Conservation (phyloP, 2,888 invertebrate species). For the Agriotes lineatus region DNA sequence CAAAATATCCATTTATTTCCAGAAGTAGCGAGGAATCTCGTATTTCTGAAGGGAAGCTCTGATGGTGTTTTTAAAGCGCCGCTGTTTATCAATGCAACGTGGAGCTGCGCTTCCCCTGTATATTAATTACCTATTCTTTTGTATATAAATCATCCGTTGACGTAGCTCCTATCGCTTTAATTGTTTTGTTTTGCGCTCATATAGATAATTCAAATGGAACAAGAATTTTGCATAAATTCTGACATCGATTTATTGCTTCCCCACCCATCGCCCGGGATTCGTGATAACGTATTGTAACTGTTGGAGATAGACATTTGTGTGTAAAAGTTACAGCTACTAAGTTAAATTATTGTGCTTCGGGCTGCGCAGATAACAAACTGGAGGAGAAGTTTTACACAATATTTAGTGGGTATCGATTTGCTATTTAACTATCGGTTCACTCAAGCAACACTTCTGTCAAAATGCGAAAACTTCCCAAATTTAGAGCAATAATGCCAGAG, state of each 20-base stretch:
- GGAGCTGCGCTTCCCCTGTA: conserved; percentile 1
- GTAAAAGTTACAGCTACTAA: conserved; percentile 7
- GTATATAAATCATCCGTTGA: conserved; percentile 15
- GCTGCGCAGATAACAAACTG: conserved; percentile 12
- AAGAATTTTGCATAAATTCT: conserved; percentile 14
- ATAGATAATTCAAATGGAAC: conserved; percentile 16
- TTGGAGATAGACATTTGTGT: neutral
- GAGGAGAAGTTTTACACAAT: conserved; percentile 13
- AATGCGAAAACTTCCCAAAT: conserved; percentile 1
- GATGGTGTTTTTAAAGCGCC: neutral
- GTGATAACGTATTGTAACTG: neutral
- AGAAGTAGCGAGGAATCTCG: neutral
- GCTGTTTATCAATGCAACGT: conserved; percentile 4
- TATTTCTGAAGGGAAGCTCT: neutral
- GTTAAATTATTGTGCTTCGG: conserved; percentile 18
- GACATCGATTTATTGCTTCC: conserved; percentile 16
- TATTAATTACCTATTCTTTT: conserved; percentile 24
- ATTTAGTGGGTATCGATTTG: conserved; percentile 21
- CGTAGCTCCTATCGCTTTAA: conserved; percentile 18
- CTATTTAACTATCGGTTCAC: neutral
- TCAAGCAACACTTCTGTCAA: neutral
- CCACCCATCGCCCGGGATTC: neutral
- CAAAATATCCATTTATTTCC: conserved; percentile 3
- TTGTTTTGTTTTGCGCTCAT: conserved; percentile 15
- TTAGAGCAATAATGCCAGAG: conserved; percentile 3